Evolutionary conservation across 2,888 invertebrate species (phyloP), one percentile per base, ranked within the genome.

Genomic region (Himalopsyche japonica): DNA sequence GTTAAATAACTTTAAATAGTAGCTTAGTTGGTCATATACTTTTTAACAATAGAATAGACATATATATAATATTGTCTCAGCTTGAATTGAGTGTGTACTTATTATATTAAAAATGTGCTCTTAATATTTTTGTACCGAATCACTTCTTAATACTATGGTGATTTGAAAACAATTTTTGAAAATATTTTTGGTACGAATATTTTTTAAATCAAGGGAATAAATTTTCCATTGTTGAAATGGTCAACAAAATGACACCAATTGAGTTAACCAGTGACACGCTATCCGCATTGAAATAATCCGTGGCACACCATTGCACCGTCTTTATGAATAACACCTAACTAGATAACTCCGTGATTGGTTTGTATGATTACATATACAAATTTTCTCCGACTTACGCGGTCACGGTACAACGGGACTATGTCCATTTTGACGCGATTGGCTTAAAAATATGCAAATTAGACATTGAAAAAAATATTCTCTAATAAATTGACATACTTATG

Each of bases 361-460:
- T 77, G 34, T 77, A 37, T 77, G 18, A 76, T 76, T 37, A 77
- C 77, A 77, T 15, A 43, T 70, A 8, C 24, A 64, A 64, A 64
- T 64, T 64, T 64, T 64, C 70, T 70, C 70, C 70, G 30, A 5
- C 70, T 70, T 70, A 70, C 70, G 27, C 70, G 70, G 70, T 70
- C 70, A 70, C 70, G 70, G 70, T 70, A 30, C 70, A 70, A 70
- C 70, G 70, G 70, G 70, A 70, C 70, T 70, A 70, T 70, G 80
- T 80, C 49, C 49, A 64, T 82, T 80, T 84, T 79, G 79, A 82
- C 47, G 76, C 49, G 82, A 85, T 83, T 82, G 76, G 82, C 77
- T 49, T 81, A 82, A 83, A 85, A 82, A 80, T 85, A 85, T 85
- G 85, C 76, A 85, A 85, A 83, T 83, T 76, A 83, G 83, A 32